Evolutionary conservation across 2,797 vertebrate species (phyloP).

Genomic region (Neosalanx taihuensis): DNA sequence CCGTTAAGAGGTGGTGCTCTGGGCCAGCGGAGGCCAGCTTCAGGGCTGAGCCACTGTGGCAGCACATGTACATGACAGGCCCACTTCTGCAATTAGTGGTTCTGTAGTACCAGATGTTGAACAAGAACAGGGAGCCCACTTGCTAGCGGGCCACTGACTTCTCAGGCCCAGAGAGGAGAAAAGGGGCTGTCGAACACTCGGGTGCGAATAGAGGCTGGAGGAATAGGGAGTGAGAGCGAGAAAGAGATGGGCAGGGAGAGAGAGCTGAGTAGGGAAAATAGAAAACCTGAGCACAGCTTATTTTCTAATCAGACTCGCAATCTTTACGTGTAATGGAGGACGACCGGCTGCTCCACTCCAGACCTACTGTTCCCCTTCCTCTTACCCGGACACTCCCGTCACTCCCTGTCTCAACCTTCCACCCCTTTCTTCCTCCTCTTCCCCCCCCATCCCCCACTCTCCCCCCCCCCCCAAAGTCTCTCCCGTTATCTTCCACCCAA

Average conservation of each 20-base stretch:
- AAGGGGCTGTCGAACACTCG: neutral
- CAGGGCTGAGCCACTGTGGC: slow-evolving; percentile 24
- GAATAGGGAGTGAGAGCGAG: neutral
- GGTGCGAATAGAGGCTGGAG: neutral
- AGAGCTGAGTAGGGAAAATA: slow-evolving; percentile 12
- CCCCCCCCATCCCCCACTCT: neutral
- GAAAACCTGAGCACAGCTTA: slow-evolving; percentile 21
- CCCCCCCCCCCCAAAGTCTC: neutral
- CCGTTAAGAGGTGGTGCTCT: slow-evolving; percentile 26
- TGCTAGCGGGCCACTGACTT: neutral
- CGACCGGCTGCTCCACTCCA: neutral
- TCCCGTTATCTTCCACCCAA: too few relatives aligned
- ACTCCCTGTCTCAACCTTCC: neutral
- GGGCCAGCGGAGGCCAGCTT: slow-evolving; percentile 28
- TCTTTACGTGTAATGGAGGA: slow-evolving; percentile 7
- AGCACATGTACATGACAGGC: slow-evolving; percentile 16
- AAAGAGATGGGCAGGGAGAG: neutral
- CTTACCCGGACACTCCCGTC: neutral
- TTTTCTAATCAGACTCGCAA: slow-evolving; percentile 1
- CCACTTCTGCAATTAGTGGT: slow-evolving; percentile 36
- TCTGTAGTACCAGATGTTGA: slow-evolving; percentile 47
- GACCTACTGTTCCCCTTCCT: slow-evolving; percentile 4
- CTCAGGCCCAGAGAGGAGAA: neutral
- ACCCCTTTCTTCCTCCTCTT: neutral
- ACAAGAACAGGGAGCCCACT: slow-evolving; percentile 17